Conservation (phyloP, 1,140 invertebrate species). For the Mizuhopecten yessoensis region DNA sequence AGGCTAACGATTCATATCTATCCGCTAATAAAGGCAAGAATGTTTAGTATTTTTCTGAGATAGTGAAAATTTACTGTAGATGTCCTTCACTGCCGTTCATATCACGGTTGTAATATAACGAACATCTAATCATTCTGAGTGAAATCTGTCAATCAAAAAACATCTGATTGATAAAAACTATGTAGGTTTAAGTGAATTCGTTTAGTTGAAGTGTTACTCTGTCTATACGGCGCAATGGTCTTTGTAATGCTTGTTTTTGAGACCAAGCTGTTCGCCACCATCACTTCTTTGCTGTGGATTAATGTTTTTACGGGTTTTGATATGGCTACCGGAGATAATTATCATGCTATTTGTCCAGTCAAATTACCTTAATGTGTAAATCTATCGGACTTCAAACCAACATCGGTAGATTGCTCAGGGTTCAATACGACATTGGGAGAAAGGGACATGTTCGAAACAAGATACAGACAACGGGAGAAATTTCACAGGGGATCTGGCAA, state of each 20-base stretch:
- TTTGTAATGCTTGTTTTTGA: not conserved
- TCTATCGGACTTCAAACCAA: not conserved
- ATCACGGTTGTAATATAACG: not conserved
- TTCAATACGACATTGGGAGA: not conserved
- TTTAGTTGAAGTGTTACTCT: not conserved
- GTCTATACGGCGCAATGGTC: not conserved
- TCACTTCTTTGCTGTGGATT: not conserved
- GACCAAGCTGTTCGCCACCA: not conserved
- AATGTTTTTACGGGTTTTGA: not conserved
- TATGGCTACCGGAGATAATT: constrained; percentile 26
- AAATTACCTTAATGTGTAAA: not conserved
- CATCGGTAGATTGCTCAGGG: not conserved
- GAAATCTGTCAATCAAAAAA: not conserved
- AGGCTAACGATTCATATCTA: not conserved
- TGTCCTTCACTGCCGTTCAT: not conserved
- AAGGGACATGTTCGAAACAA: not conserved
- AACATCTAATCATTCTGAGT: not conserved
- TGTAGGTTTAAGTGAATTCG: not conserved
- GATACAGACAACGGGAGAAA: not conserved
- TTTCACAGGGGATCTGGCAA: constrained; percentile 10
- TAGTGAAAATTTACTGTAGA: not conserved
- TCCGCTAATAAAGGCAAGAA: not conserved
- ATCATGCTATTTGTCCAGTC: not conserved
- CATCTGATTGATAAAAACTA: not conserved
- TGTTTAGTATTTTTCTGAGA: not conserved